A percentile compares a stretch with the other conserved stretches of the same genome.
phyloP scores from a whole-genome alignment of 2,113 vertebrate species.

The Ophiodon elongatus region DNA sequence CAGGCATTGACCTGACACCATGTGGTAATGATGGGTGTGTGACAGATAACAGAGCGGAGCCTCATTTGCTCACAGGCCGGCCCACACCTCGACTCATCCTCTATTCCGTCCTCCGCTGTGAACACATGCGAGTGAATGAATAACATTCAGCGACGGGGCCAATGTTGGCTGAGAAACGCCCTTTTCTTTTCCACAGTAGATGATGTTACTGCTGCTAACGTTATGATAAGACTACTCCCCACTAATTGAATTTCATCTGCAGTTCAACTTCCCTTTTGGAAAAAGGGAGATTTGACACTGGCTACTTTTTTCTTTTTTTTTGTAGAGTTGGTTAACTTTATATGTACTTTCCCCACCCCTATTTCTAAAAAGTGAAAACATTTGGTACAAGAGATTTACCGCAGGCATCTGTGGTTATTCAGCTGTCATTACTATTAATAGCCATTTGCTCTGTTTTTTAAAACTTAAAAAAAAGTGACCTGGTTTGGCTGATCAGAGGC shows the following conservation, averaged over 20 bases:
- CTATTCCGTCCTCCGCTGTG: background rate
- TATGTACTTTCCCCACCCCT: background rate
- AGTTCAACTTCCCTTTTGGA: background rate
- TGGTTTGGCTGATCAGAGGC: background rate
- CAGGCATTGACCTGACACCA: conserved; percentile 14
- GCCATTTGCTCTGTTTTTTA: background rate
- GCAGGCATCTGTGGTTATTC: background rate
- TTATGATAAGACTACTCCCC: background rate
- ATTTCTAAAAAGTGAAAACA: background rate
- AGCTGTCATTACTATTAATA: conserved; percentile 33
- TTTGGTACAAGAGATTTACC: background rate
- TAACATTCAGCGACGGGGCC: conserved; percentile 4
- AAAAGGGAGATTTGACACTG: background rate
- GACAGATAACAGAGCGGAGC: conserved; percentile 5
- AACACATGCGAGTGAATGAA: conserved; percentile 26
- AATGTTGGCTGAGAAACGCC: background rate
- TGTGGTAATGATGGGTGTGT: conserved; percentile 15
- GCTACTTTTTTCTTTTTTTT: background rate
- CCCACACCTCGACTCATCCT: background rate
- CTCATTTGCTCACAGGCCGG: background rate
- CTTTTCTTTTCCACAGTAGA: background rate
- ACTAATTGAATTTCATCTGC: no score
- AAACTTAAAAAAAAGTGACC: no score
- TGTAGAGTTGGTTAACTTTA: background rate
- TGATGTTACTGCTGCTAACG: background rate